phyloP scores from a whole-genome alignment of 2,888 invertebrate genomes.

The Pheosia tremula region DNA sequence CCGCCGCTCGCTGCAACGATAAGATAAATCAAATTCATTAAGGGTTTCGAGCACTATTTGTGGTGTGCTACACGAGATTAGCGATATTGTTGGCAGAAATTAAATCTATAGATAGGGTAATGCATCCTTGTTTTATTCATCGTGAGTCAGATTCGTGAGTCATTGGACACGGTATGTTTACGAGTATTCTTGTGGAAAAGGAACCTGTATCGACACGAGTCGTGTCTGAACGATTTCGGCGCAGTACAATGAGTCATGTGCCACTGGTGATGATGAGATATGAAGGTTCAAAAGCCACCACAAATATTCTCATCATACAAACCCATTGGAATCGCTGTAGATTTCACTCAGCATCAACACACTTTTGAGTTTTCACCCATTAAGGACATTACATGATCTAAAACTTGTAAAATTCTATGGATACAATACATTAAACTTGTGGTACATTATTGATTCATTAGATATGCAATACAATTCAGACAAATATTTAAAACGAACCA shows the following conservation, averaged over 20 bases:
- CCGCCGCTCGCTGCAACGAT: slow-evolving; percentile 66
- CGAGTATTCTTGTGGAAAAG: not conserved
- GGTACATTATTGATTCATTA: not conserved
- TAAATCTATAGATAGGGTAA: not conserved
- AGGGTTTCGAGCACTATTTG: slow-evolving; percentile 9
- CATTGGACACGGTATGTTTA: not conserved
- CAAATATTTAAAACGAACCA: not conserved
- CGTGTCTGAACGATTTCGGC: not conserved
- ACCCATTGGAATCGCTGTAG: not conserved
- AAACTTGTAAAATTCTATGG: not conserved
- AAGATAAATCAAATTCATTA: slow-evolving; percentile 19
- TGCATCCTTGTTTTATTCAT: slow-evolving; percentile 3
- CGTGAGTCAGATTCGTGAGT: not conserved
- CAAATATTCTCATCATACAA: not conserved
- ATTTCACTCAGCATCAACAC: no score
- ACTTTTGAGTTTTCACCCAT: no score
- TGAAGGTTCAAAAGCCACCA: not conserved
- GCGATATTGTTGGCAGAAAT: not conserved
- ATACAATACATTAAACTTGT: not conserved
- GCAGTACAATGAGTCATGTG: not conserved
- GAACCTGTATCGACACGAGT: not conserved
- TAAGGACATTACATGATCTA: no score
- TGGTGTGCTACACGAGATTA: not conserved
- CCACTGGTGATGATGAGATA: not conserved
- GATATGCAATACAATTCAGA: not conserved